Conservation (phyloP, 2,113 vertebrate species). For the Daubentonia madagascariensis region DNA sequence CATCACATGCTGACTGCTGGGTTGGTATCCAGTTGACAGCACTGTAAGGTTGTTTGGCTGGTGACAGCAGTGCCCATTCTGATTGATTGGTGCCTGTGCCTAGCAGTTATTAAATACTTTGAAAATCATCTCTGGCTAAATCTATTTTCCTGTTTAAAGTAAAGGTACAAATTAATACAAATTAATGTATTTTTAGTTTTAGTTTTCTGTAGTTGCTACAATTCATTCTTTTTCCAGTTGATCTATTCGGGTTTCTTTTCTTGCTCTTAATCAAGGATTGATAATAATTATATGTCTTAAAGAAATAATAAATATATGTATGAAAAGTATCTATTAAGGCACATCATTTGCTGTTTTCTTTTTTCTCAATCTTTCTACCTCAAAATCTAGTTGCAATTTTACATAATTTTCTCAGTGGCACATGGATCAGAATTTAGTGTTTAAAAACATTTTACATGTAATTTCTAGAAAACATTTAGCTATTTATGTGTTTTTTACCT, state of each 20-base stretch:
- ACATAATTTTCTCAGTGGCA: not conserved
- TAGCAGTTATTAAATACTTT: not conserved
- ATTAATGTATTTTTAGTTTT: not conserved
- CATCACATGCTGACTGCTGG: not conserved
- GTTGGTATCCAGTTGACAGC: too few species aligned
- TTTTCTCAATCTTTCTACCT: not conserved
- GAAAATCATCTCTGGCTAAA: not conserved
- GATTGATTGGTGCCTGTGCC: not conserved
- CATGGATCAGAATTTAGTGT: not conserved
- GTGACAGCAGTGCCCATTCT: not conserved
- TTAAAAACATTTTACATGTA: not conserved
- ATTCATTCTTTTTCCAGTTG: not conserved
- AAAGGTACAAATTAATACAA: not conserved
- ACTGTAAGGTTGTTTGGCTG: not conserved
- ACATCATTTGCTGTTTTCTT: not conserved
- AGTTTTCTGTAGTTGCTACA: not conserved
- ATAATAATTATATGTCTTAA: not conserved
- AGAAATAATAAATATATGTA: not conserved
- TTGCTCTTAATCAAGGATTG: not conserved
- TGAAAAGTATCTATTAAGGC: not conserved
- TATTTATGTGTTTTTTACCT: not conserved
- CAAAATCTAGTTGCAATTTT: not conserved
- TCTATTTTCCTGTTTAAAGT: not conserved
- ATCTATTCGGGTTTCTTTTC: not conserved
- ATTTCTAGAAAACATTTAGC: not conserved